These are phyloP conservation scores for Gambusia yucatana DNA, from an alignment of 2,797 vertebrate genomes.

Conservation along the genomic window DNA sequence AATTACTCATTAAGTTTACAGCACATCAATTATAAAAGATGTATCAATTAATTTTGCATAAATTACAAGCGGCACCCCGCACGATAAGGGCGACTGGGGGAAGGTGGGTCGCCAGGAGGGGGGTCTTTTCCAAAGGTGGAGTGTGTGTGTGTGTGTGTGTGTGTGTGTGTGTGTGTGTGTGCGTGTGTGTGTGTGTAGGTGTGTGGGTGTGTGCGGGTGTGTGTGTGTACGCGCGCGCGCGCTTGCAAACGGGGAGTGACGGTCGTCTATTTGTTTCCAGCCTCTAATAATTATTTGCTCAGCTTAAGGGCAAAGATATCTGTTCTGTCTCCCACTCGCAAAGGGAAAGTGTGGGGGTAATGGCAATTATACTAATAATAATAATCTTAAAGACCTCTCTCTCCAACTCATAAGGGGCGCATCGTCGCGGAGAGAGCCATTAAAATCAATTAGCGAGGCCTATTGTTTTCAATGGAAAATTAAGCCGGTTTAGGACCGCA, in stretches of 20 bases:
- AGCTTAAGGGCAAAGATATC: conserved; percentile 96
- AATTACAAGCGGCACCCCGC: conserved; percentile 91
- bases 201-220: conserved; percentile 16
- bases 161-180: conserved; percentile 14
- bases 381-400: conserved; percentile 98
- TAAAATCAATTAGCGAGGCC: conserved; percentile 98
- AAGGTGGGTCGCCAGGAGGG: conserved; percentile 88
- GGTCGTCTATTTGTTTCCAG: conserved; percentile 97
- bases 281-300: conserved; percentile 99
- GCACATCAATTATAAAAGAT: conserved; percentile 99
- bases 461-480: conserved; percentile 94
- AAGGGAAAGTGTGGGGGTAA: conserved; percentile 85
- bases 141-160: conserved; percentile 15
- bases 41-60: conserved; percentile 99
- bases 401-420: conserved; percentile 96
- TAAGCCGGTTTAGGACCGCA: conserved; percentile 85
- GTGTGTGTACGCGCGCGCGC: conserved; percentile 17
- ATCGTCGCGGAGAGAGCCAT: conserved; percentile 96
- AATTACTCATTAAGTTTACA: conserved; percentile 99
- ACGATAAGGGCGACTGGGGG: conserved; percentile 84
- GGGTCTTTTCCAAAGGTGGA: conserved; percentile 76
- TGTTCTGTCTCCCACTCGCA: conserved; percentile 80
- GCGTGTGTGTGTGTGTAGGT: conserved; percentile 12
- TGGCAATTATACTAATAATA: conserved; percentile 94
- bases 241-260: conserved; percentile 39